phyloP scores from a whole-genome alignment of 2,113 vertebrate genomes.

The Danio rerio region GRCz12tu NC_133194.1:40350001-40350500 shows the following conservation, averaged over 20 bases:
- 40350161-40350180: conserved; percentile 53
- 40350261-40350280: conserved; percentile 75
- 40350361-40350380: conserved; percentile 44
- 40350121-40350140: conserved; percentile 34
- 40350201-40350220: conserved; percentile 31
- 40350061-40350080: too few relatives aligned
- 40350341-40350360: conserved; percentile 74
- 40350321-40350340: conserved; percentile 79
- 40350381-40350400: conserved; percentile 58
- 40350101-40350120: conserved; percentile 1
- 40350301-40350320: conserved; percentile 64
- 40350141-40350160: conserved; percentile 44
- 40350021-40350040: too few relatives aligned
- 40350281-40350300: conserved; percentile 83
- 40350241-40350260: conserved; percentile 68
- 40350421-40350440: conserved; percentile 47
- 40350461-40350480: neutral
- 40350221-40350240: conserved; percentile 18
- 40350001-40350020: too few relatives aligned
- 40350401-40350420: conserved; percentile 25
- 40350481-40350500: neutral
- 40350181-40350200: conserved; percentile 47
- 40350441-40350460: conserved; percentile 49
- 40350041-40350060: too few relatives aligned
- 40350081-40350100: neutral